Percentiles rank a stretch among this genome's conserved stretches.
These are phyloP conservation scores for Lordiphosa fenestrarum DNA, from an alignment of 2,888 invertebrate genomes.

Conservation along the genomic window DNA sequence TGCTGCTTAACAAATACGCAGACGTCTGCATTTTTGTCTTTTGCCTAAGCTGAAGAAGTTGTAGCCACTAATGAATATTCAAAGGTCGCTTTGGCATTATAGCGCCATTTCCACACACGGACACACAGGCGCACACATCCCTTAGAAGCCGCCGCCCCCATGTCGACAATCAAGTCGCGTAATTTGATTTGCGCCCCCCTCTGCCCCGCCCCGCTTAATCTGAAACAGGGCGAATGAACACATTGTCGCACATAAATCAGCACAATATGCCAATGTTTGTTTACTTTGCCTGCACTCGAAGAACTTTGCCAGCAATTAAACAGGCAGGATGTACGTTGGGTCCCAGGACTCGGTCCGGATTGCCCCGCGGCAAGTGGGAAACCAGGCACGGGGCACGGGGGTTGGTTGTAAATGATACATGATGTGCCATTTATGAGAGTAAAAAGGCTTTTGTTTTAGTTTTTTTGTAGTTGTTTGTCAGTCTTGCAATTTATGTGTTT, in stretches of 20 bases:
- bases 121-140: conserved; percentile 22
- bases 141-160: conserved; percentile 34
- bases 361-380: conserved; percentile 2
- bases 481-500: too few relatives aligned
- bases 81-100: conserved; percentile 64
- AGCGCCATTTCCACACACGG: conserved; percentile 11
- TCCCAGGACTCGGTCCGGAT: conserved; percentile 9
- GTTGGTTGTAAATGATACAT: conserved; percentile 76
- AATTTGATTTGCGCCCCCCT: conserved; percentile 74
- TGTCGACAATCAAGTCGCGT: conserved; percentile 74
- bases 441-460: too few relatives aligned
- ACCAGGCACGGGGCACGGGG: too few relatives aligned
- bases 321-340: conserved; percentile 54
- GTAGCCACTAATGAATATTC: conserved; percentile 73
- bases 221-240: conserved; percentile 29
- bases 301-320: conserved; percentile 80
- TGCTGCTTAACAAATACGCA: conserved; percentile 71
- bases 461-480: too few relatives aligned
- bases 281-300: conserved; percentile 67
- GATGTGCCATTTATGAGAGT: conserved; percentile 69
- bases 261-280: conserved; percentile 78
- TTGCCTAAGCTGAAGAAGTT: conserved; percentile 33
- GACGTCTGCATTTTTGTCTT: conserved; percentile 73
- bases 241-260: conserved; percentile 78
- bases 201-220: conserved; percentile 3